phyloP scores from a whole-genome alignment of 2,888 invertebrate genomes.

The Neoascia interrupta region DNA sequence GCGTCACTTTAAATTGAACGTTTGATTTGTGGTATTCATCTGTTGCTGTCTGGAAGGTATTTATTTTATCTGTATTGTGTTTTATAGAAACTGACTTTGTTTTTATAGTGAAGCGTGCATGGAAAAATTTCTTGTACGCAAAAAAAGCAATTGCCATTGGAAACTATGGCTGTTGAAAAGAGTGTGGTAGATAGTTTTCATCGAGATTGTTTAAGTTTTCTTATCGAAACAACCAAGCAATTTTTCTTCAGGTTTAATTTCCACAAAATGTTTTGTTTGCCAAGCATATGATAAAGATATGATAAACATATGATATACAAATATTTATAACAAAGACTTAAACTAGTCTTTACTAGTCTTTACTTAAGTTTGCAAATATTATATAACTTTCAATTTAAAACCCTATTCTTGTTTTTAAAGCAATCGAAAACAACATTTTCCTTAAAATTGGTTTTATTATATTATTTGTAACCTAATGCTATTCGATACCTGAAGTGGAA shows the following conservation, averaged over 20 bases:
- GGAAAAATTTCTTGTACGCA: too few relatives aligned
- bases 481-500: too few relatives aligned
- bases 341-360: too few relatives aligned
- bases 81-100: too few relatives aligned
- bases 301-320: slow-evolving; percentile 1
- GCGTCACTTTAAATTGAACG: too few relatives aligned
- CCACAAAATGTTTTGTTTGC: not conserved
- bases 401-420: not conserved
- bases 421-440: not conserved
- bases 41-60: too few relatives aligned
- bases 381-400: not conserved
- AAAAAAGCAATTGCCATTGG: too few relatives aligned
- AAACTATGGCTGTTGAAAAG: slow-evolving; percentile 13
- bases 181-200: not conserved
- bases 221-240: slow-evolving; percentile 3
- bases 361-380: too few relatives aligned
- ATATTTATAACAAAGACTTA: slow-evolving; percentile 4
- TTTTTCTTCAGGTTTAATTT: not conserved
- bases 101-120: too few relatives aligned
- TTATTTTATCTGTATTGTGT: too few relatives aligned
- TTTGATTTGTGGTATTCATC: too few relatives aligned
- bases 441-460: not conserved
- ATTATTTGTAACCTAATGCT: not conserved
- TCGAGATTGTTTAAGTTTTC: slow-evolving; percentile 3
- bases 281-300: slow-evolving; percentile 4